Base-by-base conservation (phyloP, 2,888 invertebrate genomes). In the Hemithea aestivaria region DNA sequence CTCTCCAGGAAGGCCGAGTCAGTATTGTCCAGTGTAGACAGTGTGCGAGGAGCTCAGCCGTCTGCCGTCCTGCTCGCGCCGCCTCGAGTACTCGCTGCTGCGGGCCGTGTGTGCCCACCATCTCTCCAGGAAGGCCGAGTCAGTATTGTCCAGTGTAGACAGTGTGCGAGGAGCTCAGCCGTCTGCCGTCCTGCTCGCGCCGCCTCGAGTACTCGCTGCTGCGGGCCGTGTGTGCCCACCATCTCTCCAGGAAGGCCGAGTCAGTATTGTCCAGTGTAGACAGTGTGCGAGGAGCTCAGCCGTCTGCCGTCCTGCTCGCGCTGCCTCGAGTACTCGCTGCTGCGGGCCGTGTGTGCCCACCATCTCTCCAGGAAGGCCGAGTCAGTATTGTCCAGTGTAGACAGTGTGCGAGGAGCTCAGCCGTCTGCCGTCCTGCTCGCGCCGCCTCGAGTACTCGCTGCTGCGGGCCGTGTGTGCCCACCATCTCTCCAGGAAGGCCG, bases 11-110 rank as follows among this genome's bases (percentile, higher is more conserved):
- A 37, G 93, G 93, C 69, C 94, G 4, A 77, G 82, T 55, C 26
- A 77, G 84, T 92, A 94, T 1, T 90, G 92, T 10, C 89, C 97
- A 71, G 90, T 97, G 53, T 89, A 97, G 87, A 96, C 95, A 0
- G 95, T 98, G 40, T 94, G 95, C 49, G 97, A 98, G 82, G 98
- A 98, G 85, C 84, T 98, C 46, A 93, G 95, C 25, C 90, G 98
- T 7, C 89, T 98, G 7, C 94, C 96, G 87, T 88, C 51, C 6
- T 51, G 66, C 36, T 64, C 94, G 95, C 84, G 96, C 96, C 89
- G 92, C 22, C 90, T 95, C 5, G 97, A 85, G 69, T 68, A 66
- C 62, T 61, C 75, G 30, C 64, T 85, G 51, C 69, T 85, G 56
- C 65, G 62, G 1, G 43, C 64, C 10, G 85, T 85, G 27, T 62